Base-by-base conservation (phyloP, 2,888 invertebrate species). In the Dromius quadrimaculatus region DNA sequence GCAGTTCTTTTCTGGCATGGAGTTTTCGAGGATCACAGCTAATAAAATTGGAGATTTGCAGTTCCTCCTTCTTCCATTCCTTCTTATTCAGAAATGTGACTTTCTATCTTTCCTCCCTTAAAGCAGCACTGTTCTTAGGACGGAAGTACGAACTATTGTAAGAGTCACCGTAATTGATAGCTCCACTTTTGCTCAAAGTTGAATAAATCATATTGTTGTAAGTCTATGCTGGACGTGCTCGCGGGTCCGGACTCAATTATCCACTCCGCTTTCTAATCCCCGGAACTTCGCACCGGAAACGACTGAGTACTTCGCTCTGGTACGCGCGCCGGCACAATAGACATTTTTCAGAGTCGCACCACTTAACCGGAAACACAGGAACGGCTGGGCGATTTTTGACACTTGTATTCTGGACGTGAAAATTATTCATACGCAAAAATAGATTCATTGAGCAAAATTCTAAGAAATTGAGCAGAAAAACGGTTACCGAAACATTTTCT, bases 211-310 rank as follows among this genome's bases (percentile, higher is more conserved):
- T 66, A 66, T 54, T 63, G 45, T 63, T 63, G 15, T 63, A 63
- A 63, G 63, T 43, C 41, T 20, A 41, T 13, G 34, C 9, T 54
- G 28, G 11, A 50, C 34, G 50, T 32, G 36, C 38, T 32, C 28
- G 23, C 47, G 34, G 19, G 50, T 47, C 32, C 57, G 38, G 13
- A 28, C 66, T 57, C 82, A 81, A 82, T 82, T 82, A 81, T 81
- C 79, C 79, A 78, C 79, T 81, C 79, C 50, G 13, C 61, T 45
- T 45, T 59, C 76, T 78, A 81, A 80, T 79, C 79, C 77, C 78
- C 79, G 81, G 81, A 81, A 77, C 78, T 73, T 41, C 71, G 74
- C 73, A 73, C 74, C 76, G 79, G 78, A 79, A 79, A 77, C 78
- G 74, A 19, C 34, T 11, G 41, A 41, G 41, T 41, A 15, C 41